A percentile compares a stretch with the other conserved stretches of the same genome.
Conservation (phyloP, 1,140 invertebrate genomes). For the Tetramorium alpestre region DNA sequence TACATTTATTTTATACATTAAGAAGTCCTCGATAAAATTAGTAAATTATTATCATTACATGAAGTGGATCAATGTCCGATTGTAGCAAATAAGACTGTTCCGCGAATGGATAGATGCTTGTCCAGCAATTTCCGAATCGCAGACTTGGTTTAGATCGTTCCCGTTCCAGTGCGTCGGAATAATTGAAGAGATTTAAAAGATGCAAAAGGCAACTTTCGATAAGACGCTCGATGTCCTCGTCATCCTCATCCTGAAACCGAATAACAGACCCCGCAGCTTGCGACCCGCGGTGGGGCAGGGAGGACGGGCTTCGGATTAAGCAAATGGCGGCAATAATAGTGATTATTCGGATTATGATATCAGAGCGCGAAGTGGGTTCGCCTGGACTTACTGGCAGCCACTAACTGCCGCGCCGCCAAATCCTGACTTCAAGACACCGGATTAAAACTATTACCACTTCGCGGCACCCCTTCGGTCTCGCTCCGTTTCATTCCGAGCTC, state of each 20-base stretch:
- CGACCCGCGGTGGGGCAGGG: constrained; percentile 22
- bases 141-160: neutral
- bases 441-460: constrained; percentile 86
- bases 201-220: constrained; percentile 62
- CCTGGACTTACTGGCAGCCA: constrained; percentile 80
- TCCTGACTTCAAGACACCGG: constrained; percentile 86
- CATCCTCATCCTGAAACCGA: constrained; percentile 36
- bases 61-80: neutral
- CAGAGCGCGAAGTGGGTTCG: constrained; percentile 84
- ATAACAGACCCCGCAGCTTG: constrained; percentile 54
- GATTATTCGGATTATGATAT: constrained; percentile 87
- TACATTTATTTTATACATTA: neutral
- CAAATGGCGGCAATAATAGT: constrained; percentile 86
- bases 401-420: constrained; percentile 84
- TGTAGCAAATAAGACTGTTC: neutral
- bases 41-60: neutral
- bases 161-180: constrained; percentile 5
- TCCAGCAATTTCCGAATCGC: neutral
- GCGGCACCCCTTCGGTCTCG: constrained; percentile 46
- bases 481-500: constrained; percentile 13
- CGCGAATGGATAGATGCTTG: neutral
- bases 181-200: constrained; percentile 54
- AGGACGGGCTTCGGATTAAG: constrained; percentile 81
- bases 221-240: constrained; percentile 17
- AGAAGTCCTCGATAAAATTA: neutral